Base-by-base conservation (phyloP, 2,888 invertebrate species). In the Dione vanillae region DNA sequence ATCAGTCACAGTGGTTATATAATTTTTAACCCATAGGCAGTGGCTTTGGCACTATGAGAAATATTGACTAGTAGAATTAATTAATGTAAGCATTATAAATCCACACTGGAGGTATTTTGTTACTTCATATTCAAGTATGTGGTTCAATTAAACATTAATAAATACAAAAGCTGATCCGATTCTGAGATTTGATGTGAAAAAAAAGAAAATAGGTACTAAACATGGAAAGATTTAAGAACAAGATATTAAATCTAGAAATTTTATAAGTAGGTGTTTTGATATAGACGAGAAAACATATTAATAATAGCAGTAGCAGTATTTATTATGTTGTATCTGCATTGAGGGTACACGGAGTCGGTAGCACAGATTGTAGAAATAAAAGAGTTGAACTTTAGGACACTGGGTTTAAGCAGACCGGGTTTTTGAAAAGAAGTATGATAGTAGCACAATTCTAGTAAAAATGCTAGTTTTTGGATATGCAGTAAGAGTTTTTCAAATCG, bases 1-100 rank as follows among this genome's bases (percentile, higher is more conserved):
- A 73, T 73, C 69, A 71, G 71, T 71, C 66, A 73, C 62, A 69
- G 67, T 61, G 43, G 43, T 73, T 73, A 73, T 54, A 35, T 70
- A 73, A 73, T 65, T 9, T 20, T 20, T 61, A 65, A 66, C 71
- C 68, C 73, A 64, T 52, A 58, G 71, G 73, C 69, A 62, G 56
- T 59, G 40, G 52, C 40, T 67, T 61, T 43, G 40, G 27, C 68
- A 66, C 69, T 69, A 66, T 71, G 71, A 71, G 73, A 73, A 73
- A 71, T 65, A 61, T 70, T 59, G n/a, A 54, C 56, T 45, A 59
- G 70, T 67, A 65, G 47, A 47, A 49, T 49, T 37, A 65, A 64
- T 62, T 12, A 65, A 54, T 51, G 35, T 40, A 43, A 56, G 12
- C 8, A 16, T 16, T 56, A 56, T 56, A 9, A 1, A 56, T 56